Evolutionary conservation across 2,113 vertebrate genomes (phyloP).

Genomic region (Prietella phreatophila): DNA sequence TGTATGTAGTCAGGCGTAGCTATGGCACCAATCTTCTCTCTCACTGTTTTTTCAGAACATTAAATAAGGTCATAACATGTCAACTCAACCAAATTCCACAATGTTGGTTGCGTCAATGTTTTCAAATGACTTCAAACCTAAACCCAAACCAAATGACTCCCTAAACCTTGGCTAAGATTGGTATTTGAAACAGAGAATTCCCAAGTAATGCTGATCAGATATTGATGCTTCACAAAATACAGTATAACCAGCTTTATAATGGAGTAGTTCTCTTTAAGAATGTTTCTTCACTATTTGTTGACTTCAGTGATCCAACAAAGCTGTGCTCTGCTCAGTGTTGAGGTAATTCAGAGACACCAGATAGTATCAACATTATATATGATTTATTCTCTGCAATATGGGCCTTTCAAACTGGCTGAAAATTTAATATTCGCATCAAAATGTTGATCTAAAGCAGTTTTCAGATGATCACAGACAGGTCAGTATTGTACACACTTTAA

Average conservation of each 20-base stretch:
- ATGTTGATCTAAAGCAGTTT: not conserved
- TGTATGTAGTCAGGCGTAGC: conserved; percentile 97
- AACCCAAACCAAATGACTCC: not conserved
- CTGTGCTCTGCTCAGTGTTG: not conserved
- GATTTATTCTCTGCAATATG: not conserved
- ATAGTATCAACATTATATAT: not conserved
- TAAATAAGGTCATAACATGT: not conserved
- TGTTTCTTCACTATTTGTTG: not conserved
- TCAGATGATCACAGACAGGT: not conserved
- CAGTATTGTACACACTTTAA: not conserved
- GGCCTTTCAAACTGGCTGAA: not conserved
- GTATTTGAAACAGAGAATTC: not conserved
- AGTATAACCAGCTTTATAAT: not conserved
- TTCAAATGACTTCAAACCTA: not conserved
- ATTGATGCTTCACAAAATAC: not conserved
- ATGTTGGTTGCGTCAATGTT: not conserved
- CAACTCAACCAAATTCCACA: not conserved
- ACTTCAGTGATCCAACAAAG: not conserved
- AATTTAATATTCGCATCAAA: not conserved
- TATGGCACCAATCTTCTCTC: conserved; percentile 95
- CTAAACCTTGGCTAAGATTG: not conserved
- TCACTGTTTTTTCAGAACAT: conserved; percentile 71
- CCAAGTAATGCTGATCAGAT: not conserved
- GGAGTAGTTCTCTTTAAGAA: not conserved
- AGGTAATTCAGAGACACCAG: not conserved